phyloP scores from a whole-genome alignment of 2,888 invertebrate species.

The Eutolmus rufibarbis region DNA sequence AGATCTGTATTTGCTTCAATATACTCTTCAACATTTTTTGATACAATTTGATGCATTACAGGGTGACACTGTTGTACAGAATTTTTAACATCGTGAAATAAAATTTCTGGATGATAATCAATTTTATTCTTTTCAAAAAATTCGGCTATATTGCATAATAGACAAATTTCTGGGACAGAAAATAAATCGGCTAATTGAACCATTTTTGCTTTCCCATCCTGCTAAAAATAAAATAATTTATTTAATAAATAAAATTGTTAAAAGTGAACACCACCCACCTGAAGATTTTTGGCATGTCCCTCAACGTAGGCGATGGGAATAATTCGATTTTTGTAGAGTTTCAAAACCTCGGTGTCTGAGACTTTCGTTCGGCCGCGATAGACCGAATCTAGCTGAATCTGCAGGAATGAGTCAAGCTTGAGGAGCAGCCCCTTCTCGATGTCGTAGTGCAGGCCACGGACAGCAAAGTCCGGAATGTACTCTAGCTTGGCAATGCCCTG shows the following conservation, averaged over 20 bases:
- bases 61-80: conserved; percentile 89
- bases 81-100: conserved; percentile 92
- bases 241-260: no score
- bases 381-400: conserved; percentile 95
- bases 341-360: conserved; percentile 82
- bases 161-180: conserved; percentile 96
- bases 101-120: conserved; percentile 93
- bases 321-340: conserved; percentile 83
- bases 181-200: conserved; percentile 95
- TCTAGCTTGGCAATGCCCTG: conserved; percentile 79
- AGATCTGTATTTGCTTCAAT: conserved; percentile 79
- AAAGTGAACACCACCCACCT: background rate
- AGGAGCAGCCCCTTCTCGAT: conserved; percentile 91
- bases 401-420: conserved; percentile 94
- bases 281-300: conserved; percentile 71
- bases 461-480: conserved; percentile 93
- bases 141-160: conserved; percentile 89
- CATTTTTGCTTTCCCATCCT: conserved; percentile 71
- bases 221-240: conserved; percentile 48
- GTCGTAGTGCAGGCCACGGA: conserved; percentile 97
- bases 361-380: conserved; percentile 78
- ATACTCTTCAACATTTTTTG: conserved; percentile 80
- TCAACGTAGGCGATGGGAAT: conserved; percentile 89
- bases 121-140: conserved; percentile 89
- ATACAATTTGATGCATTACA: conserved; percentile 88